phyloP scores from a whole-genome alignment of 92 coral and sea anemone genomes.

The Palythoa caribaeorum region DNA sequence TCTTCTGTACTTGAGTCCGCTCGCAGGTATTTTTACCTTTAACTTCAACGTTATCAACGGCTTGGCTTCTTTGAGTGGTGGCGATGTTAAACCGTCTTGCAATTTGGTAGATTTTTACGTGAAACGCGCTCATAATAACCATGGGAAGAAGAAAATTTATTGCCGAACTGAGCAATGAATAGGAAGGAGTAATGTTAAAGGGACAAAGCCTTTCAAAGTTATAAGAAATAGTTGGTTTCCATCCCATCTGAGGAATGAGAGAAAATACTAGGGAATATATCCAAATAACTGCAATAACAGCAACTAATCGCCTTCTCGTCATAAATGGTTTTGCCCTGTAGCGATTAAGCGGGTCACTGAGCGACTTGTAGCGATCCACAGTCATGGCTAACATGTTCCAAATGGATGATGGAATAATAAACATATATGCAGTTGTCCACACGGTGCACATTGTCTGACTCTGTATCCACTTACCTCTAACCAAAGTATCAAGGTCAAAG shows the following conservation, averaged over 20 bases:
- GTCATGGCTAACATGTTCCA: slow-evolving; percentile 88
- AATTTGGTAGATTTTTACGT: slow-evolving; percentile 73
- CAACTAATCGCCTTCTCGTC: slow-evolving; percentile 72
- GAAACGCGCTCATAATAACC: slow-evolving; percentile 73
- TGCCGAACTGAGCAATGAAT: slow-evolving; percentile 86
- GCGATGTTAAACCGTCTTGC: slow-evolving; percentile 14
- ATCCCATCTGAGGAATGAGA: slow-evolving; percentile 86
- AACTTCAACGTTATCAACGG: neutral
- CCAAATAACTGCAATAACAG: slow-evolving; percentile 73
- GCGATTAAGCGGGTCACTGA: slow-evolving; percentile 82
- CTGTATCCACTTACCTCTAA: slow-evolving; percentile 76
- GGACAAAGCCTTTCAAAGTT: slow-evolving; percentile 43
- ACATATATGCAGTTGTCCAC: slow-evolving; percentile 93
- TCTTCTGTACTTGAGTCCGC: slow-evolving; percentile 47
- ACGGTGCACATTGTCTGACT: slow-evolving; percentile 70
- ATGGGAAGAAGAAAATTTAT: slow-evolving; percentile 86
- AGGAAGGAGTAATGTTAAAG: slow-evolving; percentile 74
- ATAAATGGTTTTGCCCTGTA: slow-evolving; percentile 77
- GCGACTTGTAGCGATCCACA: slow-evolving; percentile 92
- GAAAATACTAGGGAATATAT: slow-evolving; percentile 82
- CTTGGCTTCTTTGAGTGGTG: neutral
- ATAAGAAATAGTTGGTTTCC: slow-evolving; percentile 60
- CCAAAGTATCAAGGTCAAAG: slow-evolving; percentile 79
- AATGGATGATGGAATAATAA: slow-evolving; percentile 92
- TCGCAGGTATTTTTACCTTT: neutral